Evolutionary conservation across 2,113 vertebrate genomes (phyloP).

Genomic region (Aviceda subcristata): DNA sequence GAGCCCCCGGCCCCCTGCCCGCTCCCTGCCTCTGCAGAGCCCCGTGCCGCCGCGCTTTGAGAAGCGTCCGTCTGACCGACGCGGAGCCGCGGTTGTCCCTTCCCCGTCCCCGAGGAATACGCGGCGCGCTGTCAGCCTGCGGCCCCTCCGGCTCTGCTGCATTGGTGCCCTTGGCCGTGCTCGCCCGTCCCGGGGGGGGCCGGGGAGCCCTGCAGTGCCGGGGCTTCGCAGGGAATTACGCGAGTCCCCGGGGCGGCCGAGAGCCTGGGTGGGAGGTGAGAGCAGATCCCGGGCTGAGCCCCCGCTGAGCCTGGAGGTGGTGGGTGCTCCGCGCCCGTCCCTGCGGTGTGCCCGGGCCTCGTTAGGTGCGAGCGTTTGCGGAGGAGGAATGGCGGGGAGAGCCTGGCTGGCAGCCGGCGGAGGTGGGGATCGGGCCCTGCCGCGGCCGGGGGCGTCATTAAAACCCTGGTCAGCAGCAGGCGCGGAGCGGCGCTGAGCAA

Average conservation of each 20-base stretch:
- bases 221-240: accelerated
- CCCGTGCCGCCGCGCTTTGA: accelerated
- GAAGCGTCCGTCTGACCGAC: background rate
- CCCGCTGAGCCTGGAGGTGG: background rate
- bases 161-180: background rate
- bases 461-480: background rate
- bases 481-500: background rate
- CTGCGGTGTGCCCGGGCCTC: accelerated
- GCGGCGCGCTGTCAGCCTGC: accelerated
- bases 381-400: background rate
- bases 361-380: accelerated
- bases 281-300: background rate
- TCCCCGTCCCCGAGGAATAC: accelerated
- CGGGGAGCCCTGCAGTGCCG: accelerated
- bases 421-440: background rate
- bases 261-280: accelerated
- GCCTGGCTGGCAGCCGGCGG: background rate
- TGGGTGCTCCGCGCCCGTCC: background rate
- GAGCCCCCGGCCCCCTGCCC: background rate
- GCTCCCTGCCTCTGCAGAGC: background rate
- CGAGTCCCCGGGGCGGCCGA: accelerated
- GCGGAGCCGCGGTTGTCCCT: background rate
- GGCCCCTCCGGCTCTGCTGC: background rate
- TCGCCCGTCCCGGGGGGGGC: accelerated
- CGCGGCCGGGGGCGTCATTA: background rate